Percentiles rank a stretch among this genome's conserved stretches.
These are phyloP conservation scores for Cryptoblepharus egeriae DNA, from an alignment of 2,797 vertebrate genomes.

Conservation along the genomic window DNA sequence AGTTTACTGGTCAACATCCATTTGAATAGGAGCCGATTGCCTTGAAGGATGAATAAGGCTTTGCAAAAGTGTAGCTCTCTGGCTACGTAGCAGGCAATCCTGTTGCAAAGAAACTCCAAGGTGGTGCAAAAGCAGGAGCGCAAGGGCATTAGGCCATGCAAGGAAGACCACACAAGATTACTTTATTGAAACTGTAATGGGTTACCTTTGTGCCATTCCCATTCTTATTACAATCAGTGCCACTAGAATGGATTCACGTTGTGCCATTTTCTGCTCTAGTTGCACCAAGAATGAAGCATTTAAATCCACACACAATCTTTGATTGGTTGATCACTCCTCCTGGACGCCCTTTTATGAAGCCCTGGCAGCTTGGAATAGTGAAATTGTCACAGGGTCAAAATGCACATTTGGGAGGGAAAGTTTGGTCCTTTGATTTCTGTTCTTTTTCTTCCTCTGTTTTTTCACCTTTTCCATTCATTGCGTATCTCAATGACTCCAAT, in stretches of 20 bases:
- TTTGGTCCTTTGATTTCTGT: slow-evolving; percentile 36
- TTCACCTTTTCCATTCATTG: slow-evolving; percentile 43
- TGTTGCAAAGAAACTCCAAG: slow-evolving; percentile 38
- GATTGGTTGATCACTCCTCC: slow-evolving; percentile 58
- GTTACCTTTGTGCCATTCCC: slow-evolving; percentile 62
- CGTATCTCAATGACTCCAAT: neutral
- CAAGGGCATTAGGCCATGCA: slow-evolving; percentile 42
- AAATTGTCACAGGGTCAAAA: slow-evolving; percentile 55
- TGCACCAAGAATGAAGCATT: slow-evolving; percentile 61
- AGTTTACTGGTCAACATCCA: slow-evolving; percentile 12
- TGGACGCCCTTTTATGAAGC: slow-evolving; percentile 36
- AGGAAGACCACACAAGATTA: slow-evolving; percentile 62
- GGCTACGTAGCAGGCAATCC: neutral
- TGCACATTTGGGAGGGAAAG: slow-evolving; percentile 34
- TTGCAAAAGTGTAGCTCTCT: slow-evolving; percentile 31
- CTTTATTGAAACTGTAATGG: slow-evolving; percentile 58
- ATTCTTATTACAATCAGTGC: slow-evolving; percentile 56
- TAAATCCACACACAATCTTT: slow-evolving; percentile 41
- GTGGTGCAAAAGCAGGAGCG: slow-evolving; percentile 47
- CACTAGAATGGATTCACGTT: slow-evolving; percentile 62
- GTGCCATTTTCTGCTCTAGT: slow-evolving; percentile 67
- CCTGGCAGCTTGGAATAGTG: slow-evolving; percentile 50
- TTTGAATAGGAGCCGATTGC: slow-evolving; percentile 28
- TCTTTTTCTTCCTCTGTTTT: neutral
- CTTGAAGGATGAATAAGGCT: slow-evolving; percentile 27